Percentiles rank a stretch among this genome's conserved stretches.
These are phyloP conservation scores for Champsocephalus esox DNA, from an alignment of 2,797 vertebrate genomes.

Conservation along the genomic window DNA sequence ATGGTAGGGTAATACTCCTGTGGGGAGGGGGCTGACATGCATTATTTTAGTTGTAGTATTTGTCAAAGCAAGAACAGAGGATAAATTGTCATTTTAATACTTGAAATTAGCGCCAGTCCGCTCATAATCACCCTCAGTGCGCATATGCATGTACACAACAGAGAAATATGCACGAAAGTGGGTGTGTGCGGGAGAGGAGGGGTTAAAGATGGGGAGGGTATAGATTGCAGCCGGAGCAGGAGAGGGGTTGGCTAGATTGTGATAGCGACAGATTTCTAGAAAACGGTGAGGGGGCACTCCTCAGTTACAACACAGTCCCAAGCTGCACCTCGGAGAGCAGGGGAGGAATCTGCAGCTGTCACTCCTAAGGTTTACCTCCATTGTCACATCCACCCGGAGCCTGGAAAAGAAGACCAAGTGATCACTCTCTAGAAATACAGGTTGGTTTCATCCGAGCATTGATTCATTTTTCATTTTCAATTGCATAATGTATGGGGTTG, in stretches of 20 bases:
- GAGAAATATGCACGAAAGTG: constrained; percentile 51
- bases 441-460: constrained; percentile 59
- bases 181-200: constrained; percentile 67
- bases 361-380: constrained; percentile 73
- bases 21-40: constrained; percentile 4
- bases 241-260: constrained; percentile 77
- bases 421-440: constrained; percentile 67
- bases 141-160: constrained; percentile 21
- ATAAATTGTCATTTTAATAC: background rate
- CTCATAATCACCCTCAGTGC: constrained; percentile 2
- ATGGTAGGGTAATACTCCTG: constrained; percentile 18
- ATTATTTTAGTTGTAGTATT: background rate
- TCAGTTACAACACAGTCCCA: constrained; percentile 69
- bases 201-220: constrained; percentile 73
- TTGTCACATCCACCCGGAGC: constrained; percentile 70
- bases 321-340: constrained; percentile 77
- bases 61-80: background rate
- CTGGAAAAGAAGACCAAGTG: constrained; percentile 57
- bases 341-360: constrained; percentile 84
- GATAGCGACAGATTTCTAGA: constrained; percentile 87
- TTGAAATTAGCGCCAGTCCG: constrained; percentile 16
- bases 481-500: background rate
- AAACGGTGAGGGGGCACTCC: constrained; percentile 77
- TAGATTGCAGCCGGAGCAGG: constrained; percentile 71
- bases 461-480: background rate